Base-by-base conservation (phyloP, 2,888 invertebrate species). In the Odontomyia ornata region DNA sequence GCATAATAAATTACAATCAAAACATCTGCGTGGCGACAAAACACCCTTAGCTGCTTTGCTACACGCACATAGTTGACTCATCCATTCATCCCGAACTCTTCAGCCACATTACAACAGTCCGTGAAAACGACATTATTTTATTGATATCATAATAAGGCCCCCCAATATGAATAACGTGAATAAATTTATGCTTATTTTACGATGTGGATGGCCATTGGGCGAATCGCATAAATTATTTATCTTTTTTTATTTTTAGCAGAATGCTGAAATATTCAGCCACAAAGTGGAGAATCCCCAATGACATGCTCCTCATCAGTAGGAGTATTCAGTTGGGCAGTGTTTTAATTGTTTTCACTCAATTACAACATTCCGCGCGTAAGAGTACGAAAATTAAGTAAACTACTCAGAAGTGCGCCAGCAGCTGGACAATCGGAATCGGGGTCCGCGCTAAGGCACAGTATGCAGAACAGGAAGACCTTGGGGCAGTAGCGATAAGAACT, bases 391-490 rank as follows among this genome's bases (percentile, higher is more conserved):
- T 18, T 18, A 52, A 52, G 52, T 36, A 15, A 52, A 18, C 52
- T 52, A 18, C n/a, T 52, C 7, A 52, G 52, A 13, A 36, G 36
- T 36, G 36, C 36, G 36, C 13, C 52, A 4, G 52, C 5, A n/a
- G 4, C 52, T 15, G 60, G 60, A 23, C 60, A 18, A 60, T 60
- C 60, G 11, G 60, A 18, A 60, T 60, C 60, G 11, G 60, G 25
- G 60, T 25, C 23, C 25, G 15, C 7, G 21, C 65, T 5, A n/a
- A 18, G 65, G 47, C 46, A 23, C 23, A n/a, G 46, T n/a, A 9
- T 47, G 13, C 5, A 47, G 69, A 69, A 69, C 67, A 67, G 67
- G 67, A 67, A 67, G 67, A 67, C 47, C 69, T 46, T 69, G 69
- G 46, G 23, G 47, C 18, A 9, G 60, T 11, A 7, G 56, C 47